Evolutionary conservation across 2,113 vertebrate genomes (phyloP).

Genomic region (Scopus umbretta): DNA sequence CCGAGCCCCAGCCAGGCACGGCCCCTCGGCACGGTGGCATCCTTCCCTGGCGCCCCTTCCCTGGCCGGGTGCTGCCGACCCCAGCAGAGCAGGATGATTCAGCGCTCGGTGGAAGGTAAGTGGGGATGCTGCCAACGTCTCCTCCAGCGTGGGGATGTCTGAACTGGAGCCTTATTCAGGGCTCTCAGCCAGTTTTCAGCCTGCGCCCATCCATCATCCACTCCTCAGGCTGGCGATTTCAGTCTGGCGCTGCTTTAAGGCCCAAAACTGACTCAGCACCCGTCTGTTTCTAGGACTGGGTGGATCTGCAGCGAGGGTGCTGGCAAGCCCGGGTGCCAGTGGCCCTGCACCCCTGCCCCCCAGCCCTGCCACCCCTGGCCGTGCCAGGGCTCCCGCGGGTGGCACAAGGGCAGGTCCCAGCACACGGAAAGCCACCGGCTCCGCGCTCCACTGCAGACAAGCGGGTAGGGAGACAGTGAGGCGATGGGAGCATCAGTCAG

Average conservation of each 20-base stretch:
- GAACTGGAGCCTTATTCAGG: neutral
- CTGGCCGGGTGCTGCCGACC: neutral
- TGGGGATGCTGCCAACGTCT: neutral
- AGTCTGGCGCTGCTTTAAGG: neutral
- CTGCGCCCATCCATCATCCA: neutral
- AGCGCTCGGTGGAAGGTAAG: neutral
- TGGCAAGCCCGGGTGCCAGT: neutral
- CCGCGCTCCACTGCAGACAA: neutral
- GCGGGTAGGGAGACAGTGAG: neutral
- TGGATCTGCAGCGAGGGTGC: neutral
- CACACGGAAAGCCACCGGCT: neutral
- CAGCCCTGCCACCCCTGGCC: neutral
- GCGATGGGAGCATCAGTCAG: neutral
- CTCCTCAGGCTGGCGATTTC: neutral
- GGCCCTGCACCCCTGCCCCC: neutral
- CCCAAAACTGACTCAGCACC: neutral
- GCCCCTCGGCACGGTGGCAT: neutral
- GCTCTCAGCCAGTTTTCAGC: neutral
- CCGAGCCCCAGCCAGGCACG: neutral
- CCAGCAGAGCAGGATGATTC: conserved; percentile 19
- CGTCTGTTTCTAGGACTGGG: neutral
- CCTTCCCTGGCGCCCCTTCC: neutral
- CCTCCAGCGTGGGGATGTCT: neutral
- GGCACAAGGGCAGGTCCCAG: neutral
- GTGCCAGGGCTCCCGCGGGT: accelerated